A percentile compares a stretch with the other conserved stretches of the same genome.
These are phyloP conservation scores for Chrysolina haemoptera DNA, from an alignment of 2,888 invertebrate species.

Conservation along the genomic window DNA sequence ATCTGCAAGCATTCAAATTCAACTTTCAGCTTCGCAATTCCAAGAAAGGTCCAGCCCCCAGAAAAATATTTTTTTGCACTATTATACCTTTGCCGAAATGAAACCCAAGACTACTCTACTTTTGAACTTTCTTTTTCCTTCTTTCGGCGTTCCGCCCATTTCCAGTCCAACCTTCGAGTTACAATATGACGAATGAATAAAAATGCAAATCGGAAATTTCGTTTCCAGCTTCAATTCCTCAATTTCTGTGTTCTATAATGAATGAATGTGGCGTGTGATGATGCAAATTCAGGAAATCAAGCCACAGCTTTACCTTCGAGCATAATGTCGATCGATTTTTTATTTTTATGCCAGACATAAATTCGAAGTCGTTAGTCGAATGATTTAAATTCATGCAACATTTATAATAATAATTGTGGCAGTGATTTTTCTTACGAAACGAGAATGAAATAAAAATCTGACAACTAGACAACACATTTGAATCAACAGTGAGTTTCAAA, in stretches of 20 bases:
- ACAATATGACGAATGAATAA: slow-evolving; percentile 19
- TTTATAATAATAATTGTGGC: background rate
- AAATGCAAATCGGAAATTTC: slow-evolving; percentile 28
- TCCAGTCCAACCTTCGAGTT: background rate
- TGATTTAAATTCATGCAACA: background rate
- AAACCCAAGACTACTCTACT: too few species aligned
- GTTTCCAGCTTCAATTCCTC: slow-evolving; percentile 28
- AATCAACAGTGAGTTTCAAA: too few species aligned
- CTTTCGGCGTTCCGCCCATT: background rate
- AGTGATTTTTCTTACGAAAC: background rate
- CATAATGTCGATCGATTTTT: slow-evolving; percentile 4
- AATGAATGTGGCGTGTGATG: slow-evolving; percentile 30
- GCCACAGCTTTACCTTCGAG: background rate
- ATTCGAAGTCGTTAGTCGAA: background rate
- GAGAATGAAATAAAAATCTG: too few species aligned
- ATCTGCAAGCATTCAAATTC: too few species aligned
- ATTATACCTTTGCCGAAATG: too few species aligned
- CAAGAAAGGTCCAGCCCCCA: too few species aligned
- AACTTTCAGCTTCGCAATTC: too few species aligned
- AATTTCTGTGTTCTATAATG: slow-evolving; percentile 22
- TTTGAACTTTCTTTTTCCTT: too few species aligned
- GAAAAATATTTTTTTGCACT: too few species aligned
- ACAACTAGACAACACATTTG: too few species aligned
- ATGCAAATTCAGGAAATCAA: slow-evolving; percentile 30
- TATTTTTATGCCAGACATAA: background rate